Conservation (phyloP, 2,113 vertebrate genomes). For the Paracanthobrama guichenoti region DNA sequence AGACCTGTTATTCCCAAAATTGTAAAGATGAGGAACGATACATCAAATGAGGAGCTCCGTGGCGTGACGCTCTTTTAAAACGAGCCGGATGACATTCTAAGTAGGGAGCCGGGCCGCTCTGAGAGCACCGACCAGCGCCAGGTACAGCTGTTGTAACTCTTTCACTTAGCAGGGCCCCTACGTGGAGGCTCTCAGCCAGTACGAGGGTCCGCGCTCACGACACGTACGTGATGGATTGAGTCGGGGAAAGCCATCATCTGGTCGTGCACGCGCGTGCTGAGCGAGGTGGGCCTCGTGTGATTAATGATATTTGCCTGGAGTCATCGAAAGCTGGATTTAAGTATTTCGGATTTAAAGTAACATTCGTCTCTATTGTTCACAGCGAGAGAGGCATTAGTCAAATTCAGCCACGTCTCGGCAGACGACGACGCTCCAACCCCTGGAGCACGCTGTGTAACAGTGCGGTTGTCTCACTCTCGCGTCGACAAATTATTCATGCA, state of each 20-base stretch:
- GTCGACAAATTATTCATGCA: conserved; percentile 57
- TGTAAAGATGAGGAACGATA: conserved; percentile 49
- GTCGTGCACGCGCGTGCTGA: conserved; percentile 51
- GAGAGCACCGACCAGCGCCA: conserved; percentile 46
- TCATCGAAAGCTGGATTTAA: conserved; percentile 63
- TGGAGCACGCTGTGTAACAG: conserved; percentile 51
- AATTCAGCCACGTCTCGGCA: conserved; percentile 54
- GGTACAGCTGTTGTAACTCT: conserved; percentile 61
- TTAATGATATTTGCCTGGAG: conserved; percentile 65
- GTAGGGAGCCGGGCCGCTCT: conserved; percentile 44
- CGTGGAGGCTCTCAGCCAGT: conserved; percentile 54
- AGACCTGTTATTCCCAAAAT: conserved; percentile 52
- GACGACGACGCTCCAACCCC: conserved; percentile 49
- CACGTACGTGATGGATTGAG: conserved; percentile 59
- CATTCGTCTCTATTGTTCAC: conserved; percentile 67
- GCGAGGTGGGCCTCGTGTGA: conserved; percentile 56
- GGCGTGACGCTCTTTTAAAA: conserved; percentile 45
- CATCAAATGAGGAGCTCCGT: conserved; percentile 46
- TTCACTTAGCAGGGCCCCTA: conserved; percentile 60
- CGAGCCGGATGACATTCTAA: conserved; percentile 48
- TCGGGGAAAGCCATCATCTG: conserved; percentile 58
- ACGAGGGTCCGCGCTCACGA: conserved; percentile 43
- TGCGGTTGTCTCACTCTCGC: conserved; percentile 50
- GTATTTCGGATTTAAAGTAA: conserved; percentile 64
- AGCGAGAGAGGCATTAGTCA: conserved; percentile 65